These are phyloP conservation scores for Hippoglossus stenolepis DNA, from an alignment of 2,113 vertebrate species.

Conservation along the genomic window DNA sequence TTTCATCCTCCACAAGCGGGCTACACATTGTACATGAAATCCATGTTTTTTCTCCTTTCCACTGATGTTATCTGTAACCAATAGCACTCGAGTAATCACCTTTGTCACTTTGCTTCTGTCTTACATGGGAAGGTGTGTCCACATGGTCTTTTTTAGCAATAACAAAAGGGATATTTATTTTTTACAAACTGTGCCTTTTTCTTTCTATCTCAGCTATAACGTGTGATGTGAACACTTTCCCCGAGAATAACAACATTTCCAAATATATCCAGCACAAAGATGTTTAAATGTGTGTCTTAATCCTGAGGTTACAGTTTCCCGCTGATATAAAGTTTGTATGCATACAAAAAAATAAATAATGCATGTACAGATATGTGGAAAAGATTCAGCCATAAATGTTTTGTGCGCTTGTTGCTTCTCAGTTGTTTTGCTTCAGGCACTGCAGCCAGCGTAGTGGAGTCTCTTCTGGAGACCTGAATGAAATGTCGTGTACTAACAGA, in stretches of 20 bases:
- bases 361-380: slow-evolving; percentile 22
- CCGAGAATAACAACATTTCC: slow-evolving; percentile 19
- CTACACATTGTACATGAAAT: slow-evolving; percentile 34
- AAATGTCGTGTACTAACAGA: slow-evolving; percentile 13
- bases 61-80: slow-evolving; percentile 39
- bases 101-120: slow-evolving; percentile 19
- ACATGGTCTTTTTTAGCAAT: slow-evolving; percentile 31
- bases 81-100: slow-evolving; percentile 40
- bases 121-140: slow-evolving; percentile 37
- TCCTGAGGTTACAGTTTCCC: background rate
- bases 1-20: background rate
- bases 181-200: slow-evolving; percentile 44
- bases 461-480: background rate
- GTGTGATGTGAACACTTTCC: slow-evolving; percentile 29
- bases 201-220: slow-evolving; percentile 18
- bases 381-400: slow-evolving; percentile 51
- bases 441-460: background rate
- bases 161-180: slow-evolving; percentile 74
- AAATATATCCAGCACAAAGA: slow-evolving; percentile 9
- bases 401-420: slow-evolving; percentile 8
- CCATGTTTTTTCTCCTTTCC: slow-evolving; percentile 25
- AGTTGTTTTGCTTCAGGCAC: slow-evolving; percentile 32
- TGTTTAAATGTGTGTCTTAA: background rate
- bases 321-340: slow-evolving; percentile 12
- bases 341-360: background rate